Base-by-base conservation (phyloP, 2,113 vertebrate genomes). In the Dunckerocampus dactyliophorus region DNA sequence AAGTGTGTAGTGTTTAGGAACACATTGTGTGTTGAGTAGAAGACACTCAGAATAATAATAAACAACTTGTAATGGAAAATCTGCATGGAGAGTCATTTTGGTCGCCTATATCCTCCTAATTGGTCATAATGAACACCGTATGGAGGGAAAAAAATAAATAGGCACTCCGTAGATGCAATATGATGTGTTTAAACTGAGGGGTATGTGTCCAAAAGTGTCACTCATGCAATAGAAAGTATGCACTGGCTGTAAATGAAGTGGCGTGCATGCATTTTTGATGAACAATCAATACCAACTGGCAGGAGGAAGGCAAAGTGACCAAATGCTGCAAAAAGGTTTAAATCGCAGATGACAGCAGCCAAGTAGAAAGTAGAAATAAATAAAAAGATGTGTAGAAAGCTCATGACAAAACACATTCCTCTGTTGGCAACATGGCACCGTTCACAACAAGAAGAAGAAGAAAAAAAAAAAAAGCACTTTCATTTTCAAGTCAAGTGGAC, bases 351-450 rank as follows among this genome's bases (percentile, higher is more conserved):
- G 9, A 11, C 37, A 77, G 70, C 81, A 80, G 72, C 77, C 31
- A 34, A n/a, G 34, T 31, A 10, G 63, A 76, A 82, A 74, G n/a
- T 67, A 69, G 68, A 49, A 71, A 76, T 80, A 70, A 78, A 82
- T 82, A 80, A 66, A 58, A 58, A 64, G 73, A 78, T n/a, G 24
- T 10, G 28, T 16, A 28, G 50, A 17, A 13, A 15, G 8, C 15
- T 17, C 16, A 37, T 78, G 74, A 80, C 70, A 79, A 77, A 82
- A 74, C 61, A 82, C 78, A 84, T 85, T 85, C 73, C 60, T 54
- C 24, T 62, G 67, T 76, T 70, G 60, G 31, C 71, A 78, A 55
- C 69, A 1, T 72, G 69, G 72, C 81, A 86, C 82, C 43, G 63
- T 72, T 73, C 76, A 85, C 80, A 69, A 76, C 55, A 81, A 65